A percentile compares a stretch with the other conserved stretches of the same genome.
These are phyloP conservation scores for Synaphobranchus kaupii DNA, from an alignment of 2,797 vertebrate genomes.

Conservation along the genomic window DNA sequence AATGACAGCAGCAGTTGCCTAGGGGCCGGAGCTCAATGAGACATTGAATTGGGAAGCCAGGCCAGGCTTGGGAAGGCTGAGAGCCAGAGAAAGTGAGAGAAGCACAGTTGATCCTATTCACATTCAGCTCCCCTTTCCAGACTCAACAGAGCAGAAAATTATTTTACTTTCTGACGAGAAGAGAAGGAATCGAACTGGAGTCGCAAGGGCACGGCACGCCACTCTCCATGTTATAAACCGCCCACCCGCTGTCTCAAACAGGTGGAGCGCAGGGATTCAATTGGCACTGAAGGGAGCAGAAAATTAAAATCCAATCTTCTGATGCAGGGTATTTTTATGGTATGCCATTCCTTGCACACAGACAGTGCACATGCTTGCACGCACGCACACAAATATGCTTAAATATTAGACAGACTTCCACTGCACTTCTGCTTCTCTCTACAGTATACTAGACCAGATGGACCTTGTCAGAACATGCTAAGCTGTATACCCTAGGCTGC, in stretches of 20 bases:
- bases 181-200: not conserved
- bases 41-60: not conserved
- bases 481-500: not conserved
- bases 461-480: not conserved
- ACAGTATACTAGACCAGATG: not conserved
- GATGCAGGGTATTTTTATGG: not conserved
- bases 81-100: conserved; percentile 31
- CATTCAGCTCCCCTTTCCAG: conserved; percentile 27
- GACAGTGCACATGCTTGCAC: not conserved
- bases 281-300: not conserved
- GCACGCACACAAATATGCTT: conserved; percentile 31
- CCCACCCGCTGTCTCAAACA: conserved; percentile 17
- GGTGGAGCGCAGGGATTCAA: not conserved
- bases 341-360: not conserved
- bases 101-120: conserved; percentile 25
- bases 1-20: not conserved
- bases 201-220: conserved; percentile 11
- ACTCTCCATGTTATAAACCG: conserved; percentile 24
- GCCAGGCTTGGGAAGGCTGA: not conserved
- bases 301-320: not conserved
- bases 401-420: conserved; percentile 11
- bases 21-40: not conserved
- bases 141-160: conserved; percentile 43
- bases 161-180: conserved; percentile 30
- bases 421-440: not conserved